Base-by-base conservation (phyloP, 2,888 invertebrate genomes). In the Agrilus cyanescens region DNA sequence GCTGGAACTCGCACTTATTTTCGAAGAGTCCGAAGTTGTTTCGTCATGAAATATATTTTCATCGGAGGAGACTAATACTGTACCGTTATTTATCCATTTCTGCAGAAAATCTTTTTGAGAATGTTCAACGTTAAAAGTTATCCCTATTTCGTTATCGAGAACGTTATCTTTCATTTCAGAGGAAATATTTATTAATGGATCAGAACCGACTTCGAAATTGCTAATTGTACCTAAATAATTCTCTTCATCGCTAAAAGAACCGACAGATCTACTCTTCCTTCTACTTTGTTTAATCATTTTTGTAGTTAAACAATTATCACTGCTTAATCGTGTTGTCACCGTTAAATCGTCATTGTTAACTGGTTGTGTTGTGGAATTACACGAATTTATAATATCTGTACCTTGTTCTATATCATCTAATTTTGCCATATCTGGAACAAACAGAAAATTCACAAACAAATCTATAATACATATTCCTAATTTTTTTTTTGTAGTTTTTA, bases 351-450 rank as follows among this genome's bases (percentile, higher is more conserved):
- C 45, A 45, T 36, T 46, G 38, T 43, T 45, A 43, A 40, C 41
- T 40, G 18, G 40, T 32, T 31, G 59, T 34, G 44, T 50, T 51
- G 12, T 51, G 46, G 4, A 25, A 25, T 25, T 25, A 43, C 5
- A 38, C 6, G 59, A 54, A 45, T 60, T 58, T 31, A 65, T 45
- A 29, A 61, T 54, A 53, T 66, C 66, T 16, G 62, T 60, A 18
- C 66, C 66, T 57, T 60, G 58, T 52, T 66, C 66, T 18, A 66
- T 59, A 16, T 31, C 20, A 12, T 15, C 41, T 33, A 40, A 31
- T 4, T 37, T 37, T 38, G 32, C 40, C 39, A 10, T 25, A 25
- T 25, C 25, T 25, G 25, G 10, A 25, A 25, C 13, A 41, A 40
- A 35, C 45, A 45, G 32, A n/a, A 20, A 41, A 43, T n/a, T 39